These are phyloP conservation scores for Tenthredo notha DNA, from an alignment of 2,888 invertebrate genomes.

Conservation along the genomic window DNA sequence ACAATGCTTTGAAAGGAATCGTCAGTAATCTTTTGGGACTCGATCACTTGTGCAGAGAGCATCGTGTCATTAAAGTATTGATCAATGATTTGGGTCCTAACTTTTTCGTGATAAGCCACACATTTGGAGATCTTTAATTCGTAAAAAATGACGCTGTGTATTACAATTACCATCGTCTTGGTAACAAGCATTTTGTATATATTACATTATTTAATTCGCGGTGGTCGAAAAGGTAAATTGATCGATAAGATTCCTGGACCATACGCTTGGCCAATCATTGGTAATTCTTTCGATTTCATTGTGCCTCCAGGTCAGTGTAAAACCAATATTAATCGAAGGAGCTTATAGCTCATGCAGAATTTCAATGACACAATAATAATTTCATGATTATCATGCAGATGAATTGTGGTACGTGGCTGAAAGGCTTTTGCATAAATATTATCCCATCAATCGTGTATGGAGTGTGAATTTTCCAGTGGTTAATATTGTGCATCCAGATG, in stretches of 20 bases:
- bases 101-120: too few species aligned
- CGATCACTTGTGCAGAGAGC: too few species aligned
- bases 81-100: too few species aligned
- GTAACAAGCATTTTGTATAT: neutral
- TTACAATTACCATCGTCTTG: neutral
- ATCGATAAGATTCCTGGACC: constrained; percentile 75
- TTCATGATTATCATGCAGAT: constrained; percentile 56
- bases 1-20: too few species aligned
- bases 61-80: too few species aligned
- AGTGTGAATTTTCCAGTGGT: constrained; percentile 57
- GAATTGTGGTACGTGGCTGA: constrained; percentile 63
- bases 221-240: constrained; percentile 66
- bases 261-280: constrained; percentile 68
- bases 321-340: neutral
- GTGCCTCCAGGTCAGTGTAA: constrained; percentile 63
- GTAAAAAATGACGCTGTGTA: neutral
- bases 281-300: constrained; percentile 62
- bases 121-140: too few species aligned
- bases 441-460: constrained; percentile 69
- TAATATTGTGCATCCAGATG: constrained; percentile 69
- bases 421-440: constrained; percentile 60
- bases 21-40: too few species aligned
- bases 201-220: constrained; percentile 45
- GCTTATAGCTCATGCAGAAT: neutral
- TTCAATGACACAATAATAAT: neutral